These are phyloP conservation scores for Tokudaia tokunoshimensis DNA, from an alignment of 2,797 vertebrate species.

Conservation along the genomic window DNA sequence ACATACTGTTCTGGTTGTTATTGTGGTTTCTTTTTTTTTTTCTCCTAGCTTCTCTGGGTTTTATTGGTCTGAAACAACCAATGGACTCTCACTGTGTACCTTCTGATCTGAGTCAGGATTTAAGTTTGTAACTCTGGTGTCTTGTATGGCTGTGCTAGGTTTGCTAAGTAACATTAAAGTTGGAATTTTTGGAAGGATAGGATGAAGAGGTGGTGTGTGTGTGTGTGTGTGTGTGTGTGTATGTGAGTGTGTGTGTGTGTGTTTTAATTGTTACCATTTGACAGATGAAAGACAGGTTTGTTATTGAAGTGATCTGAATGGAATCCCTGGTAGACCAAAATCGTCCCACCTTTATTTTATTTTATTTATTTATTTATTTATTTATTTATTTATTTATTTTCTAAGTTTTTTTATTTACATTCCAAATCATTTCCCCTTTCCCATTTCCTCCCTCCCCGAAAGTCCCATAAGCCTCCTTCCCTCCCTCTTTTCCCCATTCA, in stretches of 20 bases:
- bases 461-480: too few species aligned
- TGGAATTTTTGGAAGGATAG: background rate
- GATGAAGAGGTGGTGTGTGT: background rate
- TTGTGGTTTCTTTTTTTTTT: background rate
- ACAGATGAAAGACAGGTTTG: constrained; percentile 5
- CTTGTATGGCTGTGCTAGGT: background rate
- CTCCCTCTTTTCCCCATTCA: too few species aligned
- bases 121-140: background rate
- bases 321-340: background rate
- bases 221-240: background rate
- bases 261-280: background rate
- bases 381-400: too few species aligned
- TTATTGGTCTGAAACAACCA: background rate
- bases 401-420: too few species aligned
- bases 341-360: constrained; percentile 4
- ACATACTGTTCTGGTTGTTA: too few species aligned
- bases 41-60: background rate
- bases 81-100: background rate
- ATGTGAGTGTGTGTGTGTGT: background rate
- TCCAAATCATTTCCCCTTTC: too few species aligned
- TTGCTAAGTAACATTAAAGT: constrained; percentile 42
- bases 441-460: too few species aligned
- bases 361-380: too few species aligned
- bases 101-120: background rate
- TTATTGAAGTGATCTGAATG: background rate